These are phyloP conservation scores for Melanotaenia maccullochi DNA, from an alignment of 2,797 vertebrate species.

Conservation along the genomic window DNA sequence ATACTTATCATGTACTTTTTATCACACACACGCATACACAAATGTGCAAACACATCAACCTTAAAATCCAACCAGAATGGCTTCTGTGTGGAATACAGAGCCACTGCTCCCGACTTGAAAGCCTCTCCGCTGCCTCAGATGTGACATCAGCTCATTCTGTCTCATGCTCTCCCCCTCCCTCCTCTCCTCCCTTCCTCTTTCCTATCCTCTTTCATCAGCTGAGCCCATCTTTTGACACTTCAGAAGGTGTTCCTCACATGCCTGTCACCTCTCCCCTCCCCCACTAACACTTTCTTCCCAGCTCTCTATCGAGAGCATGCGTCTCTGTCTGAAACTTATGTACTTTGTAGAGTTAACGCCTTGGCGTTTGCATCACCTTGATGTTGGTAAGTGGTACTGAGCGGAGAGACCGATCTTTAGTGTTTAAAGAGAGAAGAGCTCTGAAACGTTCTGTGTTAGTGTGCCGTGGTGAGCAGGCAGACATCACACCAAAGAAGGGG, in stretches of 20 bases:
- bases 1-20: conserved; percentile 50
- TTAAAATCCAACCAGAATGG: conserved; percentile 62
- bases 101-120: conserved; percentile 79
- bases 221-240: conserved; percentile 84
- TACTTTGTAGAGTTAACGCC: conserved; percentile 85
- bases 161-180: conserved; percentile 64
- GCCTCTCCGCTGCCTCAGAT: conserved; percentile 75
- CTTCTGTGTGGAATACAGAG: conserved; percentile 67
- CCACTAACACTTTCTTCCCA: conserved; percentile 74
- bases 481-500: conserved; percentile 52
- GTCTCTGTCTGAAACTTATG: conserved; percentile 81
- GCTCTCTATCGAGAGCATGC: conserved; percentile 74
- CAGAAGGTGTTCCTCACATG: conserved; percentile 81
- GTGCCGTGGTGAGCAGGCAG: conserved; percentile 62
- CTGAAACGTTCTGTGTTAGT: conserved; percentile 61
- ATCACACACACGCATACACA: conserved; percentile 14
- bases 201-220: conserved; percentile 81
- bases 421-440: conserved; percentile 74
- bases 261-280: conserved; percentile 81
- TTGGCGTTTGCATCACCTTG: conserved; percentile 82
- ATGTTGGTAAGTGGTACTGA: conserved; percentile 83
- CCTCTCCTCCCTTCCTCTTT: conserved; percentile 66
- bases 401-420: conserved; percentile 70
- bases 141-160: conserved; percentile 79
- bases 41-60: conserved; percentile 40